Conservation (phyloP, 2,888 invertebrate species). For the Thymelicus sylvestris region DNA sequence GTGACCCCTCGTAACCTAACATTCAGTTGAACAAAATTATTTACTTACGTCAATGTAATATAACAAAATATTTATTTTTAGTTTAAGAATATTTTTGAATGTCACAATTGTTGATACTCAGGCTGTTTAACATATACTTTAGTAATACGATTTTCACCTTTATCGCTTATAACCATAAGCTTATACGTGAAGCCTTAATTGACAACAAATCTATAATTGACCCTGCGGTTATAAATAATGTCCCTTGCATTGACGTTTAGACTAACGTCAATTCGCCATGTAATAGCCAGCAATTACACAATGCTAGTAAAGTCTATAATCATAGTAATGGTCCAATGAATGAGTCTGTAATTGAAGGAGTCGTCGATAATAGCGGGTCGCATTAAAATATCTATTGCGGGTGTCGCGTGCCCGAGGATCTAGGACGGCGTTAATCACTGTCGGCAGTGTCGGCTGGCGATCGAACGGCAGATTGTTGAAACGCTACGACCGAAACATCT, state of each 20-base stretch:
- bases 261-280: neutral
- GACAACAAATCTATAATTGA: slow-evolving; percentile 2
- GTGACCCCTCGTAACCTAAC: too few relatives aligned
- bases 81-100: too few relatives aligned
- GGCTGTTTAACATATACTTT: too few relatives aligned
- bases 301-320: slow-evolving; percentile 9
- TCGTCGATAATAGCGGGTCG: slow-evolving; percentile 39
- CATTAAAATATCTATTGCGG: slow-evolving; percentile 46
- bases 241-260: neutral
- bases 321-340: slow-evolving; percentile 20
- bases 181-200: neutral
- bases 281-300: neutral
- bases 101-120: too few relatives aligned
- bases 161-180: too few relatives aligned
- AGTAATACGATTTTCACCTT: too few relatives aligned
- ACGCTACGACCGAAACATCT: slow-evolving; percentile 41
- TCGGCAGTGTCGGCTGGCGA: slow-evolving; percentile 41
- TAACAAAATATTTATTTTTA: too few relatives aligned
- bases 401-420: slow-evolving; percentile 49
- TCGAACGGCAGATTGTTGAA: slow-evolving; percentile 47
- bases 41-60: too few relatives aligned
- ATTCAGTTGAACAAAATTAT: too few relatives aligned
- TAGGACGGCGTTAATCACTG: slow-evolving; percentile 50
- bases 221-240: neutral
- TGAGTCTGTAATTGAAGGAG: slow-evolving; percentile 14